Base-by-base conservation (phyloP, 2,888 invertebrate species). In the Saturnia pavonia region DNA sequence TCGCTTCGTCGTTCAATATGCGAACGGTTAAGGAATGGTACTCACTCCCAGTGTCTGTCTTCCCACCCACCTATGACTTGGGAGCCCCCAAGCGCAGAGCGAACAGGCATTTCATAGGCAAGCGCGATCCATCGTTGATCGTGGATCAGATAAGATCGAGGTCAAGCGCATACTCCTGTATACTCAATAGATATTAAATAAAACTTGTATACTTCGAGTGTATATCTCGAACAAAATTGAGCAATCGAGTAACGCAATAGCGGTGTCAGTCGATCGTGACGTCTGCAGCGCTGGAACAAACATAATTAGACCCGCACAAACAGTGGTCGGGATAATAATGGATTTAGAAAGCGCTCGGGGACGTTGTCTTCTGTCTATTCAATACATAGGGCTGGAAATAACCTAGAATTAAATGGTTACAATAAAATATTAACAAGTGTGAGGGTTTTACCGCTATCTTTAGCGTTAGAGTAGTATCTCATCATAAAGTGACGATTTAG, bases 321-420 rank as follows among this genome's bases (percentile, higher is more conserved):
- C 40, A 65, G n/a, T 40, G 65, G 1, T 34, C 40, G 40, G n/a
- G 65, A 65, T 40, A 65, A 65, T 65, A 65, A 65, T 65, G 40
- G 40, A 65, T 65, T 65, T 65, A 65, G 65, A 65, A n/a, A 40
- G 65, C 65, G 65, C 40, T 19, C 19, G 40, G 65, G 40, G 40
- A 65, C 40, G 65, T n/a, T 65, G 40, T 65, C 40, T n/a, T 63
- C 65, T 6, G 19, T n/a, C 68, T 76, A 71, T 70, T 27, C 63
- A 34, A 27, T 65, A 40, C 19, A 65, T 65, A 65, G 40, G 19
- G 40, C 34, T 65, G 40, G 65, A 40, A 65, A 65, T n/a, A 11
- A 65, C n/a, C 65, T 65, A 60, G 57, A 27, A 12, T 25, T 2
- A 27, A 14, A 27, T 19, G 57, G 25, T 14, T 14, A 60, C 14